Evolutionary conservation across 64 coral and sea anemone genomes (phyloP).

Genomic region (Montipora foliosa): DNA sequence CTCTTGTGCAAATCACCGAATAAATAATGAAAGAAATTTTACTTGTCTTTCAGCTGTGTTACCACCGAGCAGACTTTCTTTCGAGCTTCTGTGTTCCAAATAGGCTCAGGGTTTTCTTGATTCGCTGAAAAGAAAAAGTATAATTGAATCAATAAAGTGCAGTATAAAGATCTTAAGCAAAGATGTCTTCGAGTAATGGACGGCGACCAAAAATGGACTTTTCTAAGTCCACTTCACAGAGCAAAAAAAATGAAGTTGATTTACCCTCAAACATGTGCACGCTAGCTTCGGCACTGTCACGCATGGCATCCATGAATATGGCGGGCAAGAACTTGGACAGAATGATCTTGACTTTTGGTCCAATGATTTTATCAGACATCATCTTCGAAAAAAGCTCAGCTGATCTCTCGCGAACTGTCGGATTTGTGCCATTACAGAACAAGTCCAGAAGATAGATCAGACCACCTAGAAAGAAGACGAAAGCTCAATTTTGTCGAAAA

Average conservation of each 20-base stretch:
- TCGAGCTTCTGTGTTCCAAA: conserved; percentile 95
- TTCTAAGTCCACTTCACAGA: too few relatives aligned
- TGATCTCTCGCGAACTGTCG: conserved; percentile 79
- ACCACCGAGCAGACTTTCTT: conserved; percentile 94
- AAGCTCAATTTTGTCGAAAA: too few relatives aligned
- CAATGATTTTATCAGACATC: conserved; percentile 99
- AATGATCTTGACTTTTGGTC: conserved; percentile 96
- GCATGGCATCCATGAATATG: conserved; percentile 99
- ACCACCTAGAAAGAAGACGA: conserved; percentile 62
- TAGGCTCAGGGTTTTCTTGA: conserved; percentile 97
- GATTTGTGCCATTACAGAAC: conserved; percentile 92
- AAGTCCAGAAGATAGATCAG: conserved; percentile 94
- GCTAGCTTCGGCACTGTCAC: conserved; percentile 92
- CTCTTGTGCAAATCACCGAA: background rate
- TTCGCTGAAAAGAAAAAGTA: conserved; percentile 71
- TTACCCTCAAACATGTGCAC: conserved; percentile 99
- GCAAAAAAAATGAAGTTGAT: too few relatives aligned
- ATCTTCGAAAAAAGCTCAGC: conserved; percentile 97
- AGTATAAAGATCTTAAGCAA: too few relatives aligned
- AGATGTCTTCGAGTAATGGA: too few relatives aligned
- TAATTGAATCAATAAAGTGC: background rate
- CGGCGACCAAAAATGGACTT: too few relatives aligned
- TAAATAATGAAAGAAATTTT: background rate
- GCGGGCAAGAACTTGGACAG: conserved; percentile 92
- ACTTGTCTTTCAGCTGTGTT: conserved; percentile 92